phyloP scores from a whole-genome alignment of 2,113 vertebrate genomes.

The Heterochromis multidens region DNA sequence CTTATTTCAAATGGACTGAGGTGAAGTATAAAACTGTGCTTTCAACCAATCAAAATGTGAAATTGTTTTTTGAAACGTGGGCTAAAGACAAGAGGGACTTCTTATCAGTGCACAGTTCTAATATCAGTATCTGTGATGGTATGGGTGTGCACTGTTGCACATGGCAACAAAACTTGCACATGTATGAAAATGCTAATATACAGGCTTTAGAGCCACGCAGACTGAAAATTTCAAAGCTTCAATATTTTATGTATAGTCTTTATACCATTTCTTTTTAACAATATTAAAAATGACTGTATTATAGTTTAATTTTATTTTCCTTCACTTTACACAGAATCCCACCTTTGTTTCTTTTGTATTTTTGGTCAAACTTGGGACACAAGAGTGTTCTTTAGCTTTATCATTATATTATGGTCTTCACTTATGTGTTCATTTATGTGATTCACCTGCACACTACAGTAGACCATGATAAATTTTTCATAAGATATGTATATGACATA shows the following conservation, averaged over 20 bases:
- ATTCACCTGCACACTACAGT: not conserved
- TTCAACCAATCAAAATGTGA: not conserved
- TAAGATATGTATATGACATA: not conserved
- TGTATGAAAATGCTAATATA: not conserved
- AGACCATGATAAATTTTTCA: constrained; percentile 5
- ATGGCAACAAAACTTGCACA: not conserved
- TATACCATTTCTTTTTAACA: not conserved
- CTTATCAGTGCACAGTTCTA: not conserved
- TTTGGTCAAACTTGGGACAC: not conserved
- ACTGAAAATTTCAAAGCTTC: not conserved
- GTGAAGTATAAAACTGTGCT: not conserved
- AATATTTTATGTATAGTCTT: not conserved
- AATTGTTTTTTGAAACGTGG: not conserved
- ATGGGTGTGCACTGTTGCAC: not conserved
- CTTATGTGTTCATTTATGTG: no score
- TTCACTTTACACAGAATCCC: not conserved
- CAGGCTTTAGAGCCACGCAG: not conserved
- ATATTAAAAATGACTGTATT: not conserved
- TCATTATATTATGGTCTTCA: not conserved
- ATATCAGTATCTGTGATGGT: not conserved
- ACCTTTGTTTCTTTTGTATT: no score
- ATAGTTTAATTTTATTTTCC: not conserved
- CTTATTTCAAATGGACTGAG: not conserved
- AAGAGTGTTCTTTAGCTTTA: not conserved
- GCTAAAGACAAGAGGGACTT: not conserved